Conservation (phyloP, 2,797 vertebrate genomes). For the Myioborus melanocephalus region DNA sequence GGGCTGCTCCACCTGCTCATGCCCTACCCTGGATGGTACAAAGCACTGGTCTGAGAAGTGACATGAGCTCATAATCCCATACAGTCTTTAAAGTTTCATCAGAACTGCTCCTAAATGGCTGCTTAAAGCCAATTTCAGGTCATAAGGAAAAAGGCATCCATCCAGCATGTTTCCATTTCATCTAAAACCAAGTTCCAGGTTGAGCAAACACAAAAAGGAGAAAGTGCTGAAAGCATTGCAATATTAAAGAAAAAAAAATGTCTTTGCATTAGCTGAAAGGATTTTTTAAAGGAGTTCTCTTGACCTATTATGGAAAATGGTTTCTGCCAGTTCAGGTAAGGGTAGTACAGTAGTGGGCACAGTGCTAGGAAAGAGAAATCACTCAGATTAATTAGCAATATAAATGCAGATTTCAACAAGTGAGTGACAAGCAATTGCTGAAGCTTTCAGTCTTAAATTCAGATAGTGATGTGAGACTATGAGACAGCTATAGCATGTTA, state of each 20-base stretch:
- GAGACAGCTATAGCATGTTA: constrained; percentile 20
- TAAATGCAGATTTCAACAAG: constrained; percentile 62
- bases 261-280: neutral
- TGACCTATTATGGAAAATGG: neutral
- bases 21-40: neutral
- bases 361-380: constrained; percentile 1
- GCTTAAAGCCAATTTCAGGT: neutral
- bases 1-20: neutral
- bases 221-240: neutral
- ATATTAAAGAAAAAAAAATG: neutral
- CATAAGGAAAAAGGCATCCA: neutral
- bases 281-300: neutral
- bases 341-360: neutral
- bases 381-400: constrained; percentile 44
- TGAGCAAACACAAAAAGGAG: neutral
- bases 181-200: neutral
- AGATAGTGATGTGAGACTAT: neutral
- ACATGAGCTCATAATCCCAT: neutral
- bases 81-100: neutral
- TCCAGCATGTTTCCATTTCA: neutral
- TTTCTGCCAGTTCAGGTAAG: constrained; percentile 12
- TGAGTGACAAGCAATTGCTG: constrained; percentile 20
- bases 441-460: constrained; percentile 36
- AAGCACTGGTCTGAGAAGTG: neutral
- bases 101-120: neutral